phyloP scores from a whole-genome alignment of 2,797 vertebrate genomes.

The Lepus townsendii region DNA sequence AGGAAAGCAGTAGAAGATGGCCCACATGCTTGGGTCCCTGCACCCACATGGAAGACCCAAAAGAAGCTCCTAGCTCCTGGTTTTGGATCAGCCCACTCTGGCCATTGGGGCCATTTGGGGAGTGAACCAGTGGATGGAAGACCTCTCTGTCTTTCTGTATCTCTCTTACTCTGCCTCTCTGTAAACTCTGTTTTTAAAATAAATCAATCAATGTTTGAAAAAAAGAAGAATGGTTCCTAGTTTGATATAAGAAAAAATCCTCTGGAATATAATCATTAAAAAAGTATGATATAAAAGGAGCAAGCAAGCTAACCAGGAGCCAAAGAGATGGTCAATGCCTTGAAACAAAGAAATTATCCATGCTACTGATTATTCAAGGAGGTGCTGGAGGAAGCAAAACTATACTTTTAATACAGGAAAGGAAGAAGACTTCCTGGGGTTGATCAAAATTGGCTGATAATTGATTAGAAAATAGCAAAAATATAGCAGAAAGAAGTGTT shows the following conservation, averaged over 20 bases:
- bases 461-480: background rate
- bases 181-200: too few species aligned
- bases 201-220: too few species aligned
- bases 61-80: too few species aligned
- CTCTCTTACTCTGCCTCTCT: too few species aligned
- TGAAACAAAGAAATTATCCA: background rate
- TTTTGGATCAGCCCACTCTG: too few species aligned
- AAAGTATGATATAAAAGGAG: background rate
- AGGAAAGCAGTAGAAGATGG: too few species aligned
- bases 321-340: background rate
- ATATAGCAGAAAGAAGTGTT: background rate
- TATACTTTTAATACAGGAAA: background rate
- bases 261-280: background rate
- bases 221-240: background rate
- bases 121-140: too few species aligned
- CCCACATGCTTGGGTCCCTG: too few species aligned
- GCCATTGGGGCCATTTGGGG: too few species aligned
- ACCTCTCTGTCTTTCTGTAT: too few species aligned
- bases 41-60: too few species aligned
- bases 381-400: rapidly evolving
- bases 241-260: background rate
- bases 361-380: background rate
- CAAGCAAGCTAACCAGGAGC: background rate
- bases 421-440: background rate
- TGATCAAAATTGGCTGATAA: background rate